Percentiles rank a stretch among this genome's conserved stretches.
Conservation (phyloP, 2,797 vertebrate genomes). For the Parauchenoglanis punctatus region DNA sequence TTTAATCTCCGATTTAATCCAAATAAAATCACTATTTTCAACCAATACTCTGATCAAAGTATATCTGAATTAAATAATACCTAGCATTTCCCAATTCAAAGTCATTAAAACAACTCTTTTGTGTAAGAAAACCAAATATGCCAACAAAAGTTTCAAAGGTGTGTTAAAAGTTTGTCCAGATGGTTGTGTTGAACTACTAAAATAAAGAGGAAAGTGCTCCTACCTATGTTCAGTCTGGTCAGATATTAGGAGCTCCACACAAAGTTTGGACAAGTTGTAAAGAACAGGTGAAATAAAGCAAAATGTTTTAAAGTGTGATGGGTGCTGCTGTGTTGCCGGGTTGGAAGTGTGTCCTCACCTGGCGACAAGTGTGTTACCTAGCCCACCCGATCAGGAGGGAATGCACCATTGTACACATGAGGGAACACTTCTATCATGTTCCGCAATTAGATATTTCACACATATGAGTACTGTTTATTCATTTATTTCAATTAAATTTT, state of each 20-base stretch:
- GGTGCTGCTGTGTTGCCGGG: slow-evolving; percentile 11
- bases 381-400: slow-evolving; percentile 42
- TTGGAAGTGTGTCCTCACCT: slow-evolving; percentile 38
- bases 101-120: no score
- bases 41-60: neutral
- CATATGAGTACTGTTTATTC: neutral
- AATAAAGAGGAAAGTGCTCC: neutral
- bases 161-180: neutral
- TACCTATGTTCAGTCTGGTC: slow-evolving; percentile 13
- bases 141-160: neutral
- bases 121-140: neutral
- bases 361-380: slow-evolving; percentile 61
- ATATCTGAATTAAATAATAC: neutral
- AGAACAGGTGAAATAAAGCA: neutral
- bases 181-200: neutral
- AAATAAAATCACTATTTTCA: neutral
- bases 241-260: neutral
- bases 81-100: neutral
- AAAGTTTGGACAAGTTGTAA: neutral
- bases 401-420: slow-evolving; percentile 59
- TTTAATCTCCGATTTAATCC: neutral
- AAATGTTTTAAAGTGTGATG: neutral
- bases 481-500: neutral
- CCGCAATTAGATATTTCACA: slow-evolving; percentile 49
- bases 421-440: slow-evolving; percentile 35